Evolutionary conservation across 2,797 vertebrate species (phyloP).

Genomic region (Gallinago stenura): DNA sequence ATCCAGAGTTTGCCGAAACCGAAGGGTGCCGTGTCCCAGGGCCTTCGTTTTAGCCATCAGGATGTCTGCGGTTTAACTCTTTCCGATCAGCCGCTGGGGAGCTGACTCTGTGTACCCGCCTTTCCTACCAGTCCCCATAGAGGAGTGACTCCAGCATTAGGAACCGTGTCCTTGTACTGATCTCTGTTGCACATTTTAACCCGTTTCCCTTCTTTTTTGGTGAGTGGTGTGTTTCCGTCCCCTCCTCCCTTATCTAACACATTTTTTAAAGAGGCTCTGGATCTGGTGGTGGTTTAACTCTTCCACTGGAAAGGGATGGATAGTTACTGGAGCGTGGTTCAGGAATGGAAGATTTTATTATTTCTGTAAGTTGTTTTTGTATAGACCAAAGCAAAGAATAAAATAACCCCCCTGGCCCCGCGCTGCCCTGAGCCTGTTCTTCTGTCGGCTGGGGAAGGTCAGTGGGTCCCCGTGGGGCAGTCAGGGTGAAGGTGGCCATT

Average conservation of each 20-base stretch:
- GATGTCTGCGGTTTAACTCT: slow-evolving; percentile 32
- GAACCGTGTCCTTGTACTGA: slow-evolving; percentile 72
- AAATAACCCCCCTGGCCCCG: slow-evolving; percentile 71
- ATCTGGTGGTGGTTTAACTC: slow-evolving; percentile 23
- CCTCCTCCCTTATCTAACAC: slow-evolving; percentile 35
- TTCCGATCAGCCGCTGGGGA: neutral
- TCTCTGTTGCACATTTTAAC: slow-evolving; percentile 75
- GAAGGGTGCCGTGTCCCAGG: neutral
- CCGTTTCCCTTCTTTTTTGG: slow-evolving; percentile 70
- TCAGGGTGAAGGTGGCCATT: fast-evolving
- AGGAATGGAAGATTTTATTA: slow-evolving; percentile 77
- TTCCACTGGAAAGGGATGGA: slow-evolving; percentile 53
- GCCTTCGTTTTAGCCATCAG: slow-evolving; percentile 11
- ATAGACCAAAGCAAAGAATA: slow-evolving; percentile 85
- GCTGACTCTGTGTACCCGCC: slow-evolving; percentile 33
- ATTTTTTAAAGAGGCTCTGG: slow-evolving; percentile 62
- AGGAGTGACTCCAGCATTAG: slow-evolving; percentile 65
- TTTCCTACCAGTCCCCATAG: slow-evolving; percentile 39
- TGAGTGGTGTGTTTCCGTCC: slow-evolving; percentile 77
- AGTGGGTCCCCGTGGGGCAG: neutral
- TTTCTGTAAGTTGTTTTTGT: slow-evolving; percentile 83
- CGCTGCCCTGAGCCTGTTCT: slow-evolving; percentile 29
- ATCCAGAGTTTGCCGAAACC: neutral
- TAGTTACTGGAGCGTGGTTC: slow-evolving; percentile 54
- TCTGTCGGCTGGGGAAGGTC: neutral